Base-by-base conservation (phyloP, 1,140 invertebrate genomes). In the Drosophila gunungcola region DNA sequence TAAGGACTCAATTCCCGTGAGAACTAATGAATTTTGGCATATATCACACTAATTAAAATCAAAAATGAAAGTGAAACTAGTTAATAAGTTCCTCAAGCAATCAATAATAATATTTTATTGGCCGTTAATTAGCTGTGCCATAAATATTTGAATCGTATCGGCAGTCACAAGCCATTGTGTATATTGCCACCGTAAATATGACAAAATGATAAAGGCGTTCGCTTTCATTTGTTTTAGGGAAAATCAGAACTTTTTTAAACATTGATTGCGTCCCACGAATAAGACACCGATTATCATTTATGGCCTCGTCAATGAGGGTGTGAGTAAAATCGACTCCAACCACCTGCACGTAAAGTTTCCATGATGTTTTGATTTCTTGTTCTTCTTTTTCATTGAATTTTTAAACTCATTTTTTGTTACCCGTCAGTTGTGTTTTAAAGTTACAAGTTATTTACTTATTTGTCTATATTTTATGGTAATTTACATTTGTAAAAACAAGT, bases 121-220 rank as follows among this genome's bases (percentile, higher is more conserved):
- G 12, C 25, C 45, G 27, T 41, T 75, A 75, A 74, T 65, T 74
- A 62, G 57, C 74, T 57, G 52, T 43, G 32, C 68, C 38, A 73
- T 73, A 73, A 65, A 74, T 57, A 75, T 52, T 53, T 43, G 42
- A 62, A 48, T 46, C 70, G 32, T 43, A 29, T 38, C 32, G n/a
- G 39, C 45, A 57, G 72, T 75, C 73, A 65, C 72, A 57, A 65
- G 52, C 21, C 51, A 75, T 75, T 74, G 68, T 62, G 45, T 29
- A 38, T 39, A 25, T 55, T 61, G 42, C 13, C 13, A 27, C 29
- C 48, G 52, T 74, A 64, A 56, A 74, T 62, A 34, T 74, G 72
- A 45, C 69, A 63, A 64, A 56, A 21, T 67, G 61, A 67, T 75
- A 57, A 42, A 16, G 41, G 6, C 6, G 25, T 41, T 32, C 6